A percentile compares a stretch with the other conserved stretches of the same genome.
Conservation (phyloP, 2,797 vertebrate genomes). For the Ctenopoma kingsleyae region DNA sequence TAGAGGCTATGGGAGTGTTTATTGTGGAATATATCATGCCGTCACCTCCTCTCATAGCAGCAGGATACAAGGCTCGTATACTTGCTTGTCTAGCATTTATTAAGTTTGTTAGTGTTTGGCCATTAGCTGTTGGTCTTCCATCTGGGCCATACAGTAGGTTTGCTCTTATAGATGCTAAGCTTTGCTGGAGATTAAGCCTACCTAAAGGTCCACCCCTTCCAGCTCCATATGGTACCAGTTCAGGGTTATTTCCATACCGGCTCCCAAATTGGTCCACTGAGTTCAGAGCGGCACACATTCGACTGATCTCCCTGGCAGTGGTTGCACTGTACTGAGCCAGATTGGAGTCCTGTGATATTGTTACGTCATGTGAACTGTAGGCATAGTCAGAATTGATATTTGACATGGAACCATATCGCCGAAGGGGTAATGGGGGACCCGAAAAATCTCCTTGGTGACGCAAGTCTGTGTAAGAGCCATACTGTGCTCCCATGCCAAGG, state of each 20-base stretch:
- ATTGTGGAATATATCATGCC: constrained; percentile 99
- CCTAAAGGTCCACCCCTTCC: constrained; percentile 83
- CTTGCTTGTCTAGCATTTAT: constrained; percentile 88
- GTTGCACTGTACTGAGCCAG: constrained; percentile 98
- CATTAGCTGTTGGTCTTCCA: constrained; percentile 82
- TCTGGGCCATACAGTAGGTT: constrained; percentile 92
- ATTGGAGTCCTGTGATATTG: constrained; percentile 92
- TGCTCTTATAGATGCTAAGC: constrained; percentile 88
- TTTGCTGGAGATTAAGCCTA: constrained; percentile 87
- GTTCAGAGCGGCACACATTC: constrained; percentile 98
- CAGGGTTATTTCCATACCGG: constrained; percentile 87
- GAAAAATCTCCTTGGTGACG: constrained; percentile 91
- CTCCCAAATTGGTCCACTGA: constrained; percentile 95
- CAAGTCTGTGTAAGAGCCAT: constrained; percentile 96
- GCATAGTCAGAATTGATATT: constrained; percentile 95
- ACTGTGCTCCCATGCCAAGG: constrained; percentile 93
- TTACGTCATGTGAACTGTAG: constrained; percentile 86
- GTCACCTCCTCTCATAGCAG: constrained; percentile 92
- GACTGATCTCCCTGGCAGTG: constrained; percentile 96
- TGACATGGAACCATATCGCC: constrained; percentile 95
- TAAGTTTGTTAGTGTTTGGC: constrained; percentile 89
- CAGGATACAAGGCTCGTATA: constrained; percentile 92
- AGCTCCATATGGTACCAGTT: constrained; percentile 88
- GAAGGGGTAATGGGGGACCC: constrained; percentile 90
- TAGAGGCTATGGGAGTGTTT: constrained; percentile 97